These are phyloP conservation scores for Notiomystis cincta DNA, from an alignment of 2,113 vertebrate genomes.

Conservation along the genomic window DNA sequence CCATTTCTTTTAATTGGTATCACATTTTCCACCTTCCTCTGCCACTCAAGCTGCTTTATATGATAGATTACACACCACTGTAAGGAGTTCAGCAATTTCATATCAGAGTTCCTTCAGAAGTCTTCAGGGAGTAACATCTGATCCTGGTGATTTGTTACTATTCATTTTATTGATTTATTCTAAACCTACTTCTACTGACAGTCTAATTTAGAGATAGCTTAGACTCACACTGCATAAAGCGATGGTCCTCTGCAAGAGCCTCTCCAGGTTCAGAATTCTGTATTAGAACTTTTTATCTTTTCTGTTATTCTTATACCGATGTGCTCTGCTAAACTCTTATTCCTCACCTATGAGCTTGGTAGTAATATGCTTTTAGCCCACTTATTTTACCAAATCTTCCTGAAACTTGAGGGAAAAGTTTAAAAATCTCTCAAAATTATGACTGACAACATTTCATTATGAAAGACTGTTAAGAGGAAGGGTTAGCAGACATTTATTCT, in stretches of 20 bases:
- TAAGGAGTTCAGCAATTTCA: conserved; percentile 32
- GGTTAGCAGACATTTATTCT: not conserved
- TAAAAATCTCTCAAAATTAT: not conserved
- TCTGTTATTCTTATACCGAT: not conserved
- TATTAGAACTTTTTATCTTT: not conserved
- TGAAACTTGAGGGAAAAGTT: not conserved
- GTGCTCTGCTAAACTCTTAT: not conserved
- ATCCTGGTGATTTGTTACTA: conserved; percentile 36
- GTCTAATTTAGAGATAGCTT: not conserved
- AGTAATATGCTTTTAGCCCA: not conserved
- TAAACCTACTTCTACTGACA: conserved; percentile 2
- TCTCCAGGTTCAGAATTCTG: not conserved
- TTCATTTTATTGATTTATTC: conserved; percentile 55
- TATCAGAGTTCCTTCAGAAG: conserved; percentile 27
- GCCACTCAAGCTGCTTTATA: not conserved
- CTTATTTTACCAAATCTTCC: not conserved
- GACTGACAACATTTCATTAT: not conserved
- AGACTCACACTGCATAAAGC: not conserved
- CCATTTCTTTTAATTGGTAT: conserved; percentile 44
- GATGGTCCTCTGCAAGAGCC: not conserved
- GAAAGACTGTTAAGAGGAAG: not conserved
- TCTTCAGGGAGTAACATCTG: conserved; percentile 22
- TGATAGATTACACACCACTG: conserved; percentile 6
- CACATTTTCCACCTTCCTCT: conserved; percentile 28
- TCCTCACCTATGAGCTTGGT: not conserved